Evolutionary conservation across 2,113 vertebrate species (phyloP).

Genomic region (Carassius auratus): DNA sequence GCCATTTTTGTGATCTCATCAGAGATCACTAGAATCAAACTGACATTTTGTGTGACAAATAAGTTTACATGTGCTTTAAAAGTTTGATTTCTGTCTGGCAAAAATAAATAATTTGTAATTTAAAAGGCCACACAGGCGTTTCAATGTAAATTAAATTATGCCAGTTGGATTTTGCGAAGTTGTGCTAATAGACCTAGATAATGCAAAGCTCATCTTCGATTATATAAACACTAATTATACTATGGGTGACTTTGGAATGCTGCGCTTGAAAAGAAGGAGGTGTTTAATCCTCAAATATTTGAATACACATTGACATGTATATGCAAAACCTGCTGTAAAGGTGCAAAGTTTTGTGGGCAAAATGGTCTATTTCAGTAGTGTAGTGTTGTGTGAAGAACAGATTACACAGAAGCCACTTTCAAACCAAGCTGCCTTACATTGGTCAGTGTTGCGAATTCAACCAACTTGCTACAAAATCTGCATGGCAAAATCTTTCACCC

Average conservation of each 20-base stretch:
- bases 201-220: background rate
- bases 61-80: constrained; percentile 50
- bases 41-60: constrained; percentile 70
- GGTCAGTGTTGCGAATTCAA: background rate
- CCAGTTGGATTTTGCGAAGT: background rate
- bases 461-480: background rate
- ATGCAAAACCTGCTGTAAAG: background rate
- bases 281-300: background rate
- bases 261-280: background rate
- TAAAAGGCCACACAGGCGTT: background rate
- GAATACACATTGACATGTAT: background rate
- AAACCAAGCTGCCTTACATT: background rate
- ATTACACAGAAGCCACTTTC: background rate
- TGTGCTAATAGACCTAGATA: background rate
- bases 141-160: background rate
- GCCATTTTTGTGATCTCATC: background rate
- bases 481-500: background rate
- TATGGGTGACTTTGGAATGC: too few relatives aligned
- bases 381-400: background rate
- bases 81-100: constrained; percentile 59
- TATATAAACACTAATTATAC: background rate
- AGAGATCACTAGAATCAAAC: background rate
- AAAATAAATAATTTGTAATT: constrained; percentile 59
- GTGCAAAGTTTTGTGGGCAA: background rate
- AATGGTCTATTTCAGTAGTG: background rate